Evolutionary conservation across 2,888 invertebrate genomes (phyloP), one percentile per base, ranked within the genome.

Genomic region (Drymonia ruficornis): DNA sequence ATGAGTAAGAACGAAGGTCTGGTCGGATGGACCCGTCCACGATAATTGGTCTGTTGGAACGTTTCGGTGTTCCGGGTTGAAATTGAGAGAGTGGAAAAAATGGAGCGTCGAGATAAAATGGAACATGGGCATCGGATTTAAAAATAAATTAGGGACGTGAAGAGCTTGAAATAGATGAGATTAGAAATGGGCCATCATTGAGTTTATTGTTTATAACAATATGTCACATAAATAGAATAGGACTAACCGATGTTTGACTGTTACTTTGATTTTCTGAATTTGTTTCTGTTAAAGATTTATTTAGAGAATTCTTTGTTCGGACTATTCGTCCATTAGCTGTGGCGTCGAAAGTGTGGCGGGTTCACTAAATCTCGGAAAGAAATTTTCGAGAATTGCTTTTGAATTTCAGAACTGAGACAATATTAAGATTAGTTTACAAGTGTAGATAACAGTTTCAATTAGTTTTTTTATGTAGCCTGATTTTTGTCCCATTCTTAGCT

Each of bases 1-100:
- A 89, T 85, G 86, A 86, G 81, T 68, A 71, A 74, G 70, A 71
- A 70, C 67, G 67, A 70, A 67, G 68, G 65, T 28, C 59, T 64
- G 65, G 66, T 70, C 67, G 57, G 59, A 69, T 63, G 65, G 66
- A 65, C 65, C 67, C 60, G 53, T 34, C 43, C 40, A 23, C 59
- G 61, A 58, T 70, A 71, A 70, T 70, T 69, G 64, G 70, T 68
- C 52, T 55, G 57, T 60, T 53, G 60, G 53, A 63, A 53, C 55
- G 54, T 55, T 54, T 55, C 50, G 54, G 54, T 47, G 49, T 61
- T 61, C 55, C 63, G 63, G 56, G 56, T 57, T 65, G 56, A 55
- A 62, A 65, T 64, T 65, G 56, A 28, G 53, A 64, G 55, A 52
- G 15, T 50, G 40, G 43, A 54, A 61, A 62, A 67, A 67, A 67